Evolutionary conservation across 2,888 invertebrate species (phyloP), one percentile per base, ranked within the genome.

Genomic region (Cancer borealis): DNA sequence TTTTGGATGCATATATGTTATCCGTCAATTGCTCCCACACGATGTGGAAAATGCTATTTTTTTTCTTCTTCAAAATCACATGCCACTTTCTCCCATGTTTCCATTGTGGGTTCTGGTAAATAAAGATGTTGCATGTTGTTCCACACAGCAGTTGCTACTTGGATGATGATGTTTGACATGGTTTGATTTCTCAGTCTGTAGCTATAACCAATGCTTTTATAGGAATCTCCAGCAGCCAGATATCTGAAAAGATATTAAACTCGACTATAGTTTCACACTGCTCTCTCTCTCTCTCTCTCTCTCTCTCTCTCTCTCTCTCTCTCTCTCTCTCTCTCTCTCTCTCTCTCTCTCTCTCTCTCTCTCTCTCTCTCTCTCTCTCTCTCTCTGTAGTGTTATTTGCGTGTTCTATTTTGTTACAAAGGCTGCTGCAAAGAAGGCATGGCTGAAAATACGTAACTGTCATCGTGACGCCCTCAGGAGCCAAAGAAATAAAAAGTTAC

Each of bases 371-470:
- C 49, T 49, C 49, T 49, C 49, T 49, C 49, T 49, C 49, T 49
- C 49, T 49, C 49, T 60, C 17, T 60, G 17, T 17, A 60, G 60
- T 60, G 60, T 60, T 17, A 60, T 12, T 60, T 60, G n/a, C n/a
- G 60, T 60, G 60, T 60, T 60, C 17, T 17, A 17, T 60, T 60
- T 60, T 60, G 17, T n/a, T 66, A 84, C 84, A 87, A 30, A 49
- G 92, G 49, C 49, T 92, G 87, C 54, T 39, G 54, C 30, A 66
- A 92, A 92, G 73, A 73, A 92, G 73, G 92, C 66, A 45, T 92
- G 92, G 92, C 73, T 92, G 73, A 92, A 92, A 92, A 26, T 92
- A 92, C 92, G 92, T n/a, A 92, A 92, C 14, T 92, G 92, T 66
- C 92, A 92, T 60, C 73, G 39, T 92, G 92, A 92, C 73, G 92